Evolutionary conservation across 2,888 invertebrate genomes (phyloP).

Genomic region (Liopterus haemorrhoidalis): DNA sequence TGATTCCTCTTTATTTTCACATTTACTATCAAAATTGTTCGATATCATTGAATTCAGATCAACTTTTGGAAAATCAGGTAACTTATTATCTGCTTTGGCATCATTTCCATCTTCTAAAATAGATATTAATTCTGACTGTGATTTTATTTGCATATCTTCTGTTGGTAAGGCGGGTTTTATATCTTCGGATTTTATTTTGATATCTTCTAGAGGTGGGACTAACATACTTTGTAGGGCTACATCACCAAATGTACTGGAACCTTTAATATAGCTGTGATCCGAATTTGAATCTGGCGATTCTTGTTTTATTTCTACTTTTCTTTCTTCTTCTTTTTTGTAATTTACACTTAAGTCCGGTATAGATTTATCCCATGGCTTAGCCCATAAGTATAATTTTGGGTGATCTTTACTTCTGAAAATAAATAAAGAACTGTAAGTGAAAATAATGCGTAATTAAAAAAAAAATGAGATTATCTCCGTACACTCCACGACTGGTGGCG

Average conservation of each 20-base stretch:
- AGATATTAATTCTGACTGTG: slow-evolving; percentile 26
- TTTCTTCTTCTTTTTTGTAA: slow-evolving; percentile 32
- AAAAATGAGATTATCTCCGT: too few species aligned
- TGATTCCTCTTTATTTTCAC: slow-evolving; percentile 11
- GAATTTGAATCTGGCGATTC: slow-evolving; percentile 34
- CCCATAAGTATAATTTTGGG: slow-evolving; percentile 81
- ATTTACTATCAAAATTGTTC: slow-evolving; percentile 29
- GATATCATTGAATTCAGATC: slow-evolving; percentile 38
- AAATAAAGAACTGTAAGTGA: too few species aligned
- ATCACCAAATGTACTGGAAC: slow-evolving; percentile 15
- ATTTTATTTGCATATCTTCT: slow-evolving; percentile 31
- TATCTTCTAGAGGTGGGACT: slow-evolving; percentile 32
- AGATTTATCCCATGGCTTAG: slow-evolving; percentile 71
- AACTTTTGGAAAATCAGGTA: slow-evolving; percentile 30
- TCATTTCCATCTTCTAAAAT: slow-evolving; percentile 31
- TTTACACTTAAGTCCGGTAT: slow-evolving; percentile 38
- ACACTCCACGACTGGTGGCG: too few species aligned
- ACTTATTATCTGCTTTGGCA: slow-evolving; percentile 32
- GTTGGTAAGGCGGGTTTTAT: slow-evolving; percentile 32
- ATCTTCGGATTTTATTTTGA: slow-evolving; percentile 36
- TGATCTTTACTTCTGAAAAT: slow-evolving; percentile 65
- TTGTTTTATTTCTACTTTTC: slow-evolving; percentile 39
- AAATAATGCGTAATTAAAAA: too few species aligned
- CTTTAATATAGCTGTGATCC: slow-evolving; percentile 18
- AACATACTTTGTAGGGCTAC: slow-evolving; percentile 16